Evolutionary conservation across 92 coral and sea anemone genomes (phyloP), one percentile per base, ranked within the genome.

Genomic region (Phenganax marumi): DNA sequence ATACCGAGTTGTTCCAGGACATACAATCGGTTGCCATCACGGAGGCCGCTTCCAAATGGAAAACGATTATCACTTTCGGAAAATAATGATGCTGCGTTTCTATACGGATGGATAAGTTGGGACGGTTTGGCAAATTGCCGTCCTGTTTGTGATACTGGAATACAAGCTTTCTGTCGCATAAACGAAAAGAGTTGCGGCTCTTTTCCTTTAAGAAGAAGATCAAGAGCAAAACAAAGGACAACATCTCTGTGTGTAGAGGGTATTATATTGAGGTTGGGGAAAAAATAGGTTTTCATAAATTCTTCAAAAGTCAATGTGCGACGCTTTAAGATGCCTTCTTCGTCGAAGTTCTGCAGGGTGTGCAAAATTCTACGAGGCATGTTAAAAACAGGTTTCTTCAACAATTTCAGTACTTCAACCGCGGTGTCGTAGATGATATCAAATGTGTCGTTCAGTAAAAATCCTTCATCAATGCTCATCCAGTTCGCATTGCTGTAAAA

Each of bases 351-450:
- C 70, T 70, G 77, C 8, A 92, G 77, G 78, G 87, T 84, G 1
- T 76, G 33, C 9, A 87, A 22, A 10, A 88, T 85, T 52, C 92
- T 89, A 33, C 66, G 68, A 24, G 93, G 89, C 43, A 92, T 53
- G 24, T 75, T 50, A 51, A 91, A 87, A 17, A 93, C 91, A 64
- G 90, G 91, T 89, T 89, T 89, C 75, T 88, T 93, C 71, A 87
- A 88, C 39, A 79, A 71, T 12, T 75, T 78, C 90, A 91, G 87
- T 57, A 91, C 83, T 52, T 72, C 22, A 13, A 62, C 74, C 60
- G 83, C 77, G 60, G 89, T 85, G 62, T 87, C 91, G 9, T 93
- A 89, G 8, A 93, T 58, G 68, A 50, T 68, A 52, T 62, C 85
- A 25, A 93, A 66, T 46, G 87, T 73, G 3, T 61, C 50, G 61